Conservation (phyloP, 2,888 invertebrate genomes). For the Lycia hirtaria region DNA sequence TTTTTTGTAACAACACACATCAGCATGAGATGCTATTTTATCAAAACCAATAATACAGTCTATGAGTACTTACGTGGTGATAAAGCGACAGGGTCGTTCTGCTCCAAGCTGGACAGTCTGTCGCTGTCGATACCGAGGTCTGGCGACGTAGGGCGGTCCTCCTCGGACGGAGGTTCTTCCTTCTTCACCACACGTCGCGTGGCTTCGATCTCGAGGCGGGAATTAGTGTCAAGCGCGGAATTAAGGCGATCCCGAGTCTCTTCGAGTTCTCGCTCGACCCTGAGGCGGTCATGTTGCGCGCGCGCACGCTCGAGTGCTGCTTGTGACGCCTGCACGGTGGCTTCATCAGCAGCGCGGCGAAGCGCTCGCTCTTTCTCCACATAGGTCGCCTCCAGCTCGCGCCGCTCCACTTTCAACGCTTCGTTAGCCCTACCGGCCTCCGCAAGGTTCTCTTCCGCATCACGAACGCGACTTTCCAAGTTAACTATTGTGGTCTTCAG, state of each 20-base stretch:
- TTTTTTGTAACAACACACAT: too few relatives aligned
- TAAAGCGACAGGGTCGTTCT: constrained; percentile 75
- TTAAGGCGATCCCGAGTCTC: constrained; percentile 81
- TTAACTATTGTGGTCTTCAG: constrained; percentile 54
- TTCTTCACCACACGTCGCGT: constrained; percentile 68
- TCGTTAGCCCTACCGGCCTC: constrained; percentile 61
- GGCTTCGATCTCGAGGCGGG: constrained; percentile 76
- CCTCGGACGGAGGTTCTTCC: constrained; percentile 64
- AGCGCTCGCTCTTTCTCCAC: constrained; percentile 83
- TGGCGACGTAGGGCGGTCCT: constrained; percentile 88
- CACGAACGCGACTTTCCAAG: constrained; percentile 63
- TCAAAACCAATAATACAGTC: too few relatives aligned
- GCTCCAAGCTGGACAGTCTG: constrained; percentile 87
- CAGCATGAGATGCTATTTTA: too few relatives aligned
- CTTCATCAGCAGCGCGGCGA: constrained; percentile 89
- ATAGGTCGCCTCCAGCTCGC: constrained; percentile 71
- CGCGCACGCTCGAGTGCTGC: constrained; percentile 76
- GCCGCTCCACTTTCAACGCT: constrained; percentile 67
- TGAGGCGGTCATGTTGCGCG: constrained; percentile 3
- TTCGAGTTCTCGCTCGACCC: constrained; percentile 78
- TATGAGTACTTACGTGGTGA: constrained; percentile 73
- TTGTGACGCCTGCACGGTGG: constrained; percentile 90
- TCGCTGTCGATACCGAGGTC: constrained; percentile 97
- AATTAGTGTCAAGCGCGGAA: constrained; percentile 61
- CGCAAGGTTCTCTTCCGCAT: constrained; percentile 62